Conservation (phyloP, 1,140 invertebrate species). For the Drosophila biarmipes region DNA sequence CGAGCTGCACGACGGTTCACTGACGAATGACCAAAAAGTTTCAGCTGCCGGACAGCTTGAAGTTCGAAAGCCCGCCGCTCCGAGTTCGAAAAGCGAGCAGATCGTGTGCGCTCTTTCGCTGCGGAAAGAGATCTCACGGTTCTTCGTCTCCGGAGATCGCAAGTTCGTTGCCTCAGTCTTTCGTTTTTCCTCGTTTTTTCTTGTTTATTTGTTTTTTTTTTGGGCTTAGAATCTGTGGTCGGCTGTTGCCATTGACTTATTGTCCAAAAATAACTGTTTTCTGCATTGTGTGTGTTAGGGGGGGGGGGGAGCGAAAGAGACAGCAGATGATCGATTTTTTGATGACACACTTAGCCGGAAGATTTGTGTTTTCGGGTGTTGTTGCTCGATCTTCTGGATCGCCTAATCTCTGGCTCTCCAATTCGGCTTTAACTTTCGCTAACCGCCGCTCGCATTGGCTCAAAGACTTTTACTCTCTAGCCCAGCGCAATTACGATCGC, state of each 20-base stretch:
- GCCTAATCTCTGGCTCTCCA: constrained; percentile 17
- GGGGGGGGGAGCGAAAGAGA: neutral
- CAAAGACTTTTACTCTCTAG: constrained; percentile 68
- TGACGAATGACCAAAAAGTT: constrained; percentile 70
- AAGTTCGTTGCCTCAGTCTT: constrained; percentile 54
- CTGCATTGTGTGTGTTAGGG: constrained; percentile 61
- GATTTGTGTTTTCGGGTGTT: constrained; percentile 21
- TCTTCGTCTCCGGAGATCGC: constrained; percentile 16
- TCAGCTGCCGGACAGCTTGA: constrained; percentile 39
- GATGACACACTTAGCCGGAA: constrained; percentile 55
- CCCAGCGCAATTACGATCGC: constrained; percentile 32
- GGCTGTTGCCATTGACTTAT: constrained; percentile 67
- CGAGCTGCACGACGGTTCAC: constrained; percentile 63
- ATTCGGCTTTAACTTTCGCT: constrained; percentile 62
- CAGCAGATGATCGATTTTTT: constrained; percentile 18
- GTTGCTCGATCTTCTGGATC: constrained; percentile 14
- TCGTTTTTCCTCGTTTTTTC: constrained; percentile 32
- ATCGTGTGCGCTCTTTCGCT: neutral
- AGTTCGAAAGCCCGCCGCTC: constrained; percentile 56
- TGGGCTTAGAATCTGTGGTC: constrained; percentile 50
- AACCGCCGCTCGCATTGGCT: constrained; percentile 36
- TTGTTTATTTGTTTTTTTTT: constrained; percentile 12
- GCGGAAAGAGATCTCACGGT: constrained; percentile 4
- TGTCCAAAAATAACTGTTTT: constrained; percentile 75
- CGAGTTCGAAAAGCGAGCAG: constrained; percentile 53